Evolutionary conservation across 2,797 vertebrate genomes (phyloP), one percentile per base, ranked within the genome.

Genomic region (Gymnothorax reevesii): DNA sequence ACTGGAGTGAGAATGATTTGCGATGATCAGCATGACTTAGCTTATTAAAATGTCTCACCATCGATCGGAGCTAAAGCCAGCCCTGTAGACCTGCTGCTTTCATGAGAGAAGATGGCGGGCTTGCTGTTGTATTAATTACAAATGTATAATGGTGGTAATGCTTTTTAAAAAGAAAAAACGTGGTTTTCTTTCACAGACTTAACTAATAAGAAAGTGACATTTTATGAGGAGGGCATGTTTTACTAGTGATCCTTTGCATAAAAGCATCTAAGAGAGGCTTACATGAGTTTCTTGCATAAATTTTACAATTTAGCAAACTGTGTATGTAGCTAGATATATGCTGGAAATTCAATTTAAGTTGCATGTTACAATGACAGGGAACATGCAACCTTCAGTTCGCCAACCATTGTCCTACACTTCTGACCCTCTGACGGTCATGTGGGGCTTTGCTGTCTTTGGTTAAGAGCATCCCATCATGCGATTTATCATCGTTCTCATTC

Each of bases 41-140:
- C 75, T 79, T 54, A 79, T 79, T 79, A 79, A 52, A 79, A 79
- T 54, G 27, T 75, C 33, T 49, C 71, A 15, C 49, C 33, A 42
- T 49, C 10, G 33, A 42, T 75, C 27, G 27, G 12, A 0, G 12
- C 49, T 75, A 42, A 42, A 75, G 71, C 7, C 33, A 5, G 12
- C 71, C 33, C 25, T 75, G 33, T 42, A 49, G 33, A 15, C 27
- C 15, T 75, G 33, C 71, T 7, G 27, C 33, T 42, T 75, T 75
- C 20, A 66, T 8, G 71, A 75, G 33, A 49, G 71, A 75, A 71
- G 66, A 71, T 13, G 22, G 25, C 10, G 25, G 3, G 66, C 66
- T 71, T 4, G 33, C 33, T 42, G 4, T 75, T 15, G 13, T 75
- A 49, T 75, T 75, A 75, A 66, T 66, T 66, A 66, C 62, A 66